phyloP scores from a whole-genome alignment of 2,888 invertebrate genomes.

The Limenitis camilla region DNA sequence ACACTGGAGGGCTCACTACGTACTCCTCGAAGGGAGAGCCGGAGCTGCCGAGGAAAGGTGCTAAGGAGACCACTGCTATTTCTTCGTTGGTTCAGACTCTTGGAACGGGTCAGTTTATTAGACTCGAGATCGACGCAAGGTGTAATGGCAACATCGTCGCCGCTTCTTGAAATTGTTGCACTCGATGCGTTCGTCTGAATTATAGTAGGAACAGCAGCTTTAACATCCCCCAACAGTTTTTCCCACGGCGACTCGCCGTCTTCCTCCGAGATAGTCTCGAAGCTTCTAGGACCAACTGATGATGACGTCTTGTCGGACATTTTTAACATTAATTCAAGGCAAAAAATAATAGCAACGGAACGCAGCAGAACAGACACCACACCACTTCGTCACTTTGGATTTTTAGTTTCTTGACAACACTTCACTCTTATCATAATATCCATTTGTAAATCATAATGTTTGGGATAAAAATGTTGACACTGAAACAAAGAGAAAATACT shows the following conservation, averaged over 20 bases:
- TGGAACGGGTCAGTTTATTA: slow-evolving; percentile 61
- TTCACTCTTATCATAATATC: slow-evolving; percentile 75
- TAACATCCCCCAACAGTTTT: slow-evolving; percentile 63
- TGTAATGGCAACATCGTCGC: slow-evolving; percentile 46
- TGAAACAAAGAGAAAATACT: slow-evolving; percentile 56
- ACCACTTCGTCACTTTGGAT: slow-evolving; percentile 73
- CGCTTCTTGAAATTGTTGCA: slow-evolving; percentile 48
- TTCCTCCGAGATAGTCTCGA: slow-evolving; percentile 71
- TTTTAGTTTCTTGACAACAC: slow-evolving; percentile 75
- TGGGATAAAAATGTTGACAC: slow-evolving; percentile 74
- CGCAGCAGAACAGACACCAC: slow-evolving; percentile 68
- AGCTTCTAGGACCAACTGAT: slow-evolving; percentile 67
- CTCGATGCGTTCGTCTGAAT: slow-evolving; percentile 64
- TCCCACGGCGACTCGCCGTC: slow-evolving; percentile 67
- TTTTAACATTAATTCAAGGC: slow-evolving; percentile 26
- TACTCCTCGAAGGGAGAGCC: slow-evolving; percentile 67
- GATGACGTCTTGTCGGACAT: slow-evolving; percentile 71
- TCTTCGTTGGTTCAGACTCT: slow-evolving; percentile 66
- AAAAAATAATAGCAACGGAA: slow-evolving; percentile 46
- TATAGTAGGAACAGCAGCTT: slow-evolving; percentile 63
- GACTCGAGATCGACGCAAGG: slow-evolving; percentile 55
- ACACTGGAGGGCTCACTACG: slow-evolving; percentile 69
- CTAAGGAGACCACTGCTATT: slow-evolving; percentile 71
- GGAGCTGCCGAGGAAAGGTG: slow-evolving; percentile 68
- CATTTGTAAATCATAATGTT: slow-evolving; percentile 76